Conservation (phyloP, 37 sponge, comb jelly and placozoan genomes). For the Cladorhizidae sp. region DNA sequence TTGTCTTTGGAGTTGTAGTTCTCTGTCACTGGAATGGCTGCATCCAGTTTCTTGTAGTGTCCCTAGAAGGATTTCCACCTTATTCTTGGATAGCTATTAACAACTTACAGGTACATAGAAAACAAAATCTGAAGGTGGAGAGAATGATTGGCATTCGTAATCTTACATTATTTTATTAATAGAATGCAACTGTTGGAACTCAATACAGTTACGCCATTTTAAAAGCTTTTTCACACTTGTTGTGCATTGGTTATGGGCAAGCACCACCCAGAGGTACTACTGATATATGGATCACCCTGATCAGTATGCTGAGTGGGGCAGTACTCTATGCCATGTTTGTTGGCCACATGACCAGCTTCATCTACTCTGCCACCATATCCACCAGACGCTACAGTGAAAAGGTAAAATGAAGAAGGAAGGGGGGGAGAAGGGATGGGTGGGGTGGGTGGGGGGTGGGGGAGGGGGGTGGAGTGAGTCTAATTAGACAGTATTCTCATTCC, state of each 20-base stretch:
- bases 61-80: slow-evolving; percentile 57
- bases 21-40: slow-evolving; percentile 80
- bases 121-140: neutral
- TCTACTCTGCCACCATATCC: slow-evolving; percentile 44
- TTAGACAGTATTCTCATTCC: too few relatives aligned
- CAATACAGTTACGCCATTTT: slow-evolving; percentile 72
- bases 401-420: too few relatives aligned
- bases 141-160: neutral
- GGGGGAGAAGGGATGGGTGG: neutral
- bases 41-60: slow-evolving; percentile 68
- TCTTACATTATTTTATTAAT: neutral
- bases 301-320: slow-evolving; percentile 75
- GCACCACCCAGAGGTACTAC: slow-evolving; percentile 63
- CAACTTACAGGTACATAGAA: slow-evolving; percentile 47
- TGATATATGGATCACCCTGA: slow-evolving; percentile 72
- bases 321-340: slow-evolving; percentile 79
- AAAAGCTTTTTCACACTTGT: slow-evolving; percentile 77
- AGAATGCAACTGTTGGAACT: slow-evolving; percentile 55
- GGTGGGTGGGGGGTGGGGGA: neutral
- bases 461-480: too few relatives aligned
- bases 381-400: slow-evolving; percentile 66
- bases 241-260: slow-evolving; percentile 80
- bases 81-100: slow-evolving; percentile 70
- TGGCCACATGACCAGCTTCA: slow-evolving; percentile 67
- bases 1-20: slow-evolving; percentile 53